These are phyloP conservation scores for Babyrousa celebensis DNA, from an alignment of 2,797 vertebrate genomes.

Conservation along the genomic window DNA sequence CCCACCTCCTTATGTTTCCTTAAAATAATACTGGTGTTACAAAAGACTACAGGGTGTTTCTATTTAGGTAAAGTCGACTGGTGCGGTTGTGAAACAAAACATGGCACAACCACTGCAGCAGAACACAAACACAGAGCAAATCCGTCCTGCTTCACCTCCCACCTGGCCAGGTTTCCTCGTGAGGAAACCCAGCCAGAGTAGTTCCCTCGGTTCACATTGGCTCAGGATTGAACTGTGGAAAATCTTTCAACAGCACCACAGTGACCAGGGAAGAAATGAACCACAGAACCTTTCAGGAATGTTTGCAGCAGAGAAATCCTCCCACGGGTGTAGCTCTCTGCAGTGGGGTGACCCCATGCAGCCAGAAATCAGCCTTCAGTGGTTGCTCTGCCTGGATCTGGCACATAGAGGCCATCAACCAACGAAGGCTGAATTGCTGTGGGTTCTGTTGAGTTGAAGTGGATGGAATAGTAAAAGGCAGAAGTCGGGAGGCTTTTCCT, in stretches of 20 bases:
- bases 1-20: conserved; percentile 24
- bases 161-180: not conserved
- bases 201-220: not conserved
- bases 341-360: not conserved
- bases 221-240: not conserved
- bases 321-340: not conserved
- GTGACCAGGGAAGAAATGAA: not conserved
- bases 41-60: conserved; percentile 19
- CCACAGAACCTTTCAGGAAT: not conserved
- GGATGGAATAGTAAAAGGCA: not conserved
- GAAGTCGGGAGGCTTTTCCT: not conserved
- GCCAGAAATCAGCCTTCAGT: not conserved
- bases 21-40: conserved; percentile 46
- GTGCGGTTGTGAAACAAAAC: not conserved
- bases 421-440: not conserved
- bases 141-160: not conserved
- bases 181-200: not conserved
- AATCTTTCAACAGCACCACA: not conserved
- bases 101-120: not conserved
- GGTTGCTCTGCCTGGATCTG: not conserved
- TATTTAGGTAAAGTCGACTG: not conserved
- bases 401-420: not conserved
- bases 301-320: no score
- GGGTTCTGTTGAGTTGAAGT: not conserved
- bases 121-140: not conserved